A percentile compares a stretch with the other conserved stretches of the same genome.
Evolutionary conservation across 2,888 invertebrate species (phyloP).

Genomic region (Volucella inanis): DNA sequence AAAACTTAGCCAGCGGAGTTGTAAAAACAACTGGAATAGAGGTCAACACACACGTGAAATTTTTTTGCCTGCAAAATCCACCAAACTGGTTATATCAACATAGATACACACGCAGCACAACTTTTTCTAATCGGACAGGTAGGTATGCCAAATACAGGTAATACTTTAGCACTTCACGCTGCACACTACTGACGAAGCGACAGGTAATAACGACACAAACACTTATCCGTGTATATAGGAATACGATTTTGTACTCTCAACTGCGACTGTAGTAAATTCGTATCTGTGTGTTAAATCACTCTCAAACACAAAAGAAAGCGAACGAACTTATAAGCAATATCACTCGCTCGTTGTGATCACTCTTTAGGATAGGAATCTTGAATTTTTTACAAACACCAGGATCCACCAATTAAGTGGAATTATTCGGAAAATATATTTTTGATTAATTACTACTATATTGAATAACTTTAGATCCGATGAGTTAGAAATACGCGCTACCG

Average conservation of each 20-base stretch:
- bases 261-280: neutral
- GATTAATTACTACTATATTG: conserved; percentile 5
- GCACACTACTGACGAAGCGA: neutral
- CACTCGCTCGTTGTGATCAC: neutral
- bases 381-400: neutral
- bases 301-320: conserved; percentile 48
- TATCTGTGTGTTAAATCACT: conserved; percentile 18
- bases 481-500: conserved; percentile 10
- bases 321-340: conserved; percentile 11
- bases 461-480: neutral
- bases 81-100: conserved; percentile 62
- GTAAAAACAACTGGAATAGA: conserved; percentile 59
- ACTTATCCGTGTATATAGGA: conserved; percentile 8
- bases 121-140: conserved; percentile 48
- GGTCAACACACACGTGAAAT: conserved; percentile 74
- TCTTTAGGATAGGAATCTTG: conserved; percentile 19
- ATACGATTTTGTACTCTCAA: neutral
- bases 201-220: conserved; percentile 63
- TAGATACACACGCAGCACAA: conserved; percentile 24
- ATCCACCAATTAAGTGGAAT: conserved; percentile 16
- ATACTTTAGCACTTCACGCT: conserved; percentile 47
- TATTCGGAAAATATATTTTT: conserved; percentile 2
- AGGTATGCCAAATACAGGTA: conserved; percentile 17
- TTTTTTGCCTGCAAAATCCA: conserved; percentile 63
- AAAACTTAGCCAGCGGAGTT: conserved; percentile 40